These are phyloP conservation scores for Anaspis maculata DNA, from an alignment of 2,888 invertebrate genomes.

Conservation along the genomic window DNA sequence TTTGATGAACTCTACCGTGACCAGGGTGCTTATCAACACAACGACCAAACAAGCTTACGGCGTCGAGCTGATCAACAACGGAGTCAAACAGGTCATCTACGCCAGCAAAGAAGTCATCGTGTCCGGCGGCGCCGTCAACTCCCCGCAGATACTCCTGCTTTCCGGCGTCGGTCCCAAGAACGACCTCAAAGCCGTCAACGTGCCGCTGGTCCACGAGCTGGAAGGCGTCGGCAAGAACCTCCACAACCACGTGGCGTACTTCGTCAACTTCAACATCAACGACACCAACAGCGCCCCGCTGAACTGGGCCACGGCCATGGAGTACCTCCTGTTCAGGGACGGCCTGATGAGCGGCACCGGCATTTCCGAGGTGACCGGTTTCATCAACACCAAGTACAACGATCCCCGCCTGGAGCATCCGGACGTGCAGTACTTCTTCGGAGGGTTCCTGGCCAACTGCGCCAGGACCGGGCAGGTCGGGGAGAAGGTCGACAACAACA, in stretches of 20 bases:
- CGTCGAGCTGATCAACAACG: constrained; percentile 58
- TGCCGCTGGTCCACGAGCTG: constrained; percentile 61
- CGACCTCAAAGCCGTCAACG: constrained; percentile 53
- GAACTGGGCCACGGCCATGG: constrained; percentile 92
- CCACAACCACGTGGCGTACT: constrained; percentile 78
- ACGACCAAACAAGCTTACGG: constrained; percentile 67
- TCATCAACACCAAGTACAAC: constrained; percentile 72
- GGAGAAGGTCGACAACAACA: constrained; percentile 60
- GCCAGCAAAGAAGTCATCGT: constrained; percentile 64
- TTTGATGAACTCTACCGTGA: constrained; percentile 73
- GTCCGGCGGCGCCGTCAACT: constrained; percentile 74
- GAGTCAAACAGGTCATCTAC: constrained; percentile 50
- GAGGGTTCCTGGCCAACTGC: constrained; percentile 78
- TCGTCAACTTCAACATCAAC: constrained; percentile 70
- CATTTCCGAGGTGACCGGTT: constrained; percentile 78
- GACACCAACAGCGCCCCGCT: constrained; percentile 77
- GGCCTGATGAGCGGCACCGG: constrained; percentile 87
- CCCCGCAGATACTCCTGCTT: constrained; percentile 84
- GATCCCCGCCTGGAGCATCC: constrained; percentile 68
- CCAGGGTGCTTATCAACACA: constrained; percentile 66
- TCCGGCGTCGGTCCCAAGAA: constrained; percentile 80
- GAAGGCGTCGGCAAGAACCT: constrained; percentile 80
- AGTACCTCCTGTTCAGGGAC: constrained; percentile 78
- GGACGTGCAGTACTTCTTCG: constrained; percentile 80
- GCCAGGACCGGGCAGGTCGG: constrained; percentile 82